These are phyloP conservation scores for Meteorus cinctellus DNA, from an alignment of 2,888 invertebrate genomes.

Conservation along the genomic window DNA sequence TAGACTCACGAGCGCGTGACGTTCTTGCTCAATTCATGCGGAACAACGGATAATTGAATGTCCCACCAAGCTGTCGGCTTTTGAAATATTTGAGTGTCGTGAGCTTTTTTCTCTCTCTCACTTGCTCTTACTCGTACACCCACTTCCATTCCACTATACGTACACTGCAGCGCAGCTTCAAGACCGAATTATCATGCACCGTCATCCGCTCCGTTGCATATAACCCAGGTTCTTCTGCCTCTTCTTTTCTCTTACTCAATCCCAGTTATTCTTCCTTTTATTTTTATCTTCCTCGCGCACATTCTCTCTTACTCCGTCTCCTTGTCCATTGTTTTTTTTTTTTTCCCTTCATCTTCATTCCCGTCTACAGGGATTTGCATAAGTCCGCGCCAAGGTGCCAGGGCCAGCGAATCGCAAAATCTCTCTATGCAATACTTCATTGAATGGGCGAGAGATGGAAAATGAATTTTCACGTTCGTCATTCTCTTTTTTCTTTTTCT, in stretches of 20 bases:
- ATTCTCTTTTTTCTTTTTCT: conserved; percentile 12
- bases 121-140: conserved; percentile 5
- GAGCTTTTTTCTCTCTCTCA: conserved; percentile 29
- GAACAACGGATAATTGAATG: conserved; percentile 48
- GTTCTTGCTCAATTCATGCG: conserved; percentile 44
- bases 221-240: conserved; percentile 34
- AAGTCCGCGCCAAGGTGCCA: conserved; percentile 45
- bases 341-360: conserved; percentile 24
- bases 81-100: conserved; percentile 45
- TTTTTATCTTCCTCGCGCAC: conserved; percentile 20
- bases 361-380: conserved; percentile 45
- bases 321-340: conserved; percentile 24
- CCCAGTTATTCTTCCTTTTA: conserved; percentile 37
- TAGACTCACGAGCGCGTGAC: conserved; percentile 14
- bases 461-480: conserved; percentile 16
- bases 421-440: conserved; percentile 35
- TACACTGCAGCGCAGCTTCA: conserved; percentile 46
- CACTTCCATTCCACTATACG: conserved; percentile 40
- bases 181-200: conserved; percentile 50
- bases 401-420: conserved; percentile 42
- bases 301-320: conserved; percentile 25
- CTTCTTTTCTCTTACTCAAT: conserved; percentile 42
- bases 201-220: conserved; percentile 40
- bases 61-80: conserved; percentile 45
- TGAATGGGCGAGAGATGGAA: conserved; percentile 28